phyloP scores from a whole-genome alignment of 2,113 vertebrate genomes.

The Capricornis sumatraensis region DNA sequence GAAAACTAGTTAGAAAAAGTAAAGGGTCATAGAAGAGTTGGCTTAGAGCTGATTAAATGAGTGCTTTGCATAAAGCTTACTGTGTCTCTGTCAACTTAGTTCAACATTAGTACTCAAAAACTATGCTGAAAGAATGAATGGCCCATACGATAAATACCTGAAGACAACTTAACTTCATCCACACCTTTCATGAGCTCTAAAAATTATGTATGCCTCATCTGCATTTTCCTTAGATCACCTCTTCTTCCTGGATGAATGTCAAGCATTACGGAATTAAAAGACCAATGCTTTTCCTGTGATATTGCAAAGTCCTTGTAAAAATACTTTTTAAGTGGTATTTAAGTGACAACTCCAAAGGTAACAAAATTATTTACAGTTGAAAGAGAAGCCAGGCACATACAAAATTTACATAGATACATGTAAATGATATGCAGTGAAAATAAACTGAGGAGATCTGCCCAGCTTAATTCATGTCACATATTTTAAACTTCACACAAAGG shows the following conservation, averaged over 20 bases:
- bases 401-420: background rate
- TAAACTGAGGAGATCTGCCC: background rate
- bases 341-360: background rate
- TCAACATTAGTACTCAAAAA: background rate
- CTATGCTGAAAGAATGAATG: background rate
- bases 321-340: background rate
- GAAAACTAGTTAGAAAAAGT: background rate
- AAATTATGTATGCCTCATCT: background rate
- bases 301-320: conserved; percentile 38
- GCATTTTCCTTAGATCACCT: background rate
- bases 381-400: background rate
- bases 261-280: conserved; percentile 10
- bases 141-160: background rate
- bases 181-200: background rate
- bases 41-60: background rate
- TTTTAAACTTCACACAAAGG: conserved; percentile 9
- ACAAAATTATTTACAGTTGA: background rate
- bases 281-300: conserved; percentile 29
- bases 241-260: background rate
- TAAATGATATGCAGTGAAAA: background rate
- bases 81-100: background rate
- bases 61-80: background rate
- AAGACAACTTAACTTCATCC: background rate
- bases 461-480: background rate
- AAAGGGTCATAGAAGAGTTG: background rate